Evolutionary conservation across 2,797 vertebrate genomes (phyloP).

Genomic region (Darevskia nairensis): DNA sequence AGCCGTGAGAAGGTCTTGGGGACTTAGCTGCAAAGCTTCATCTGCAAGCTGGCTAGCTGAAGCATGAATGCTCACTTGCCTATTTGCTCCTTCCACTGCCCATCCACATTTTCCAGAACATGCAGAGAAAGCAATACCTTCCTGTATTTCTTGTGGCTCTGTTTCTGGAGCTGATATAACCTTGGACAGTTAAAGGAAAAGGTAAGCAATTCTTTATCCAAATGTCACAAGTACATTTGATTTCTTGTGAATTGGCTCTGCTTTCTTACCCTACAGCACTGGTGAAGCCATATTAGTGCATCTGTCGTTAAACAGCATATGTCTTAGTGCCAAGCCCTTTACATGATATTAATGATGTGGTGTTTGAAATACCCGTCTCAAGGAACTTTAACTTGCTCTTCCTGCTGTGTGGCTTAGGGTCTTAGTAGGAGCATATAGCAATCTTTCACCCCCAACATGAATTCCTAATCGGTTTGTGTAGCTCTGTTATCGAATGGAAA

Average conservation of each 20-base stretch:
- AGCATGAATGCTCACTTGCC: conserved; percentile 67
- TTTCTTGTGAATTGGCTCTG: not conserved
- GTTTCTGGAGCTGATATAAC: conserved; percentile 41
- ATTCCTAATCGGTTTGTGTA: not conserved
- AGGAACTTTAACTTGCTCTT: not conserved
- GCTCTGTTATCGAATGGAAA: not conserved
- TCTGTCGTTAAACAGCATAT: not conserved
- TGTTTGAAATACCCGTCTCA: conserved; percentile 21
- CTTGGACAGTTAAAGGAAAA: conserved; percentile 48
- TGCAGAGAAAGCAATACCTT: not conserved
- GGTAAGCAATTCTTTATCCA: conserved; percentile 50
- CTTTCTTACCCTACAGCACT: not conserved
- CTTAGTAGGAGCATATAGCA: not conserved
- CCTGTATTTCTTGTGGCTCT: conserved; percentile 15
- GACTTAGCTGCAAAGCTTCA: conserved; percentile 54
- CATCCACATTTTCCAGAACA: conserved; percentile 29
- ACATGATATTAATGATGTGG: rapidly evolving
- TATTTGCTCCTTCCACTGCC: not conserved
- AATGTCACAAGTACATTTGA: not conserved
- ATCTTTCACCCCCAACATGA: not conserved
- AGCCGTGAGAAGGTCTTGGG: conserved; percentile 67
- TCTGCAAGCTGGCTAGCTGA: conserved; percentile 50
- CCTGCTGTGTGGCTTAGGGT: not conserved
- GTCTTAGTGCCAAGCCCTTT: rapidly evolving
- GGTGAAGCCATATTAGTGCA: conserved; percentile 16